Evolutionary conservation across 1,140 invertebrate genomes (phyloP).

Genomic region (Riptortus pedestris): DNA sequence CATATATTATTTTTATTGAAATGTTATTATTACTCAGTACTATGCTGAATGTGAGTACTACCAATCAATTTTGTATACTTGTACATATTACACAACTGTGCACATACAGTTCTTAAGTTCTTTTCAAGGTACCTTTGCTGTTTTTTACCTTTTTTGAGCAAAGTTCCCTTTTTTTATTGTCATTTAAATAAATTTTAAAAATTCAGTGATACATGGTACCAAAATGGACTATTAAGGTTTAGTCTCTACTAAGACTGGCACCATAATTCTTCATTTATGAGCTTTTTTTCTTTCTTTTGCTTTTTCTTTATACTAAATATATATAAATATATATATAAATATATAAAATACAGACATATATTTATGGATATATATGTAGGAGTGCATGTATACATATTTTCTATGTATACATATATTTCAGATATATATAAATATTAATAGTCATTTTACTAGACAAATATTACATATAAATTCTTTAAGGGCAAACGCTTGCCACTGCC

Average conservation of each 20-base stretch:
- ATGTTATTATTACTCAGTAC: constrained; percentile 25
- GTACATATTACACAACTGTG: constrained; percentile 30
- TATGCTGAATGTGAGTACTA: constrained; percentile 26
- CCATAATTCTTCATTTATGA: constrained; percentile 28
- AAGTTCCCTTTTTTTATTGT: constrained; percentile 26
- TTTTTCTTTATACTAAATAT: constrained; percentile 21
- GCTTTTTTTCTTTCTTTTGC: constrained; percentile 7
- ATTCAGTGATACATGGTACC: constrained; percentile 14
- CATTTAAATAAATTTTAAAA: constrained; percentile 1
- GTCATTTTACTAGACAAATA: constrained; percentile 17
- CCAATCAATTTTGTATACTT: constrained; percentile 30
- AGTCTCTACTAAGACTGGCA: constrained; percentile 24
- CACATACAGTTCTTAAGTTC: constrained; percentile 23
- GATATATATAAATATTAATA: constrained; percentile 16
- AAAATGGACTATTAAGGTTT: constrained; percentile 14
- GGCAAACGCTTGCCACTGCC: constrained; percentile 30
- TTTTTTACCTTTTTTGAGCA: constrained; percentile 19
- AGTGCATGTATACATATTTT: constrained; percentile 3
- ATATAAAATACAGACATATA: not conserved
- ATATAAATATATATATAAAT: constrained; percentile 5
- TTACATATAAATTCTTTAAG: constrained; percentile 21
- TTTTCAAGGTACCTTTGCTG: constrained; percentile 10
- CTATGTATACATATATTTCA: constrained; percentile 9
- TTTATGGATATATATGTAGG: constrained; percentile 15
- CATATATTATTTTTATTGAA: constrained; percentile 30